phyloP scores from a whole-genome alignment of 2,797 vertebrate genomes.

The Arrhamphus sclerolepis region DNA sequence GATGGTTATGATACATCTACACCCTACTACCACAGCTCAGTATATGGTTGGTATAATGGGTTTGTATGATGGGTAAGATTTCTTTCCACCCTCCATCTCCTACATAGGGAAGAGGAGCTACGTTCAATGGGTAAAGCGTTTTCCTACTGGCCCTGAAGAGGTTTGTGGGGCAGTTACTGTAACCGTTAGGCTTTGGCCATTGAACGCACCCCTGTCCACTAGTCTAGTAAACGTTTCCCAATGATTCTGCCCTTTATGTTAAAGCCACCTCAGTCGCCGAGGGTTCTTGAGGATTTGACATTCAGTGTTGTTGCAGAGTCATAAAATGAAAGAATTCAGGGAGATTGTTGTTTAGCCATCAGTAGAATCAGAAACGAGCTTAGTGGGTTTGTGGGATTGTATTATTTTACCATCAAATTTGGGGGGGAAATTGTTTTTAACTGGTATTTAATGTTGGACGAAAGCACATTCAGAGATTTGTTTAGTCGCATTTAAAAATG shows the following conservation, averaged over 20 bases:
- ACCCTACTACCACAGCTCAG: constrained; percentile 99
- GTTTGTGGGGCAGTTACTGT: constrained; percentile 22
- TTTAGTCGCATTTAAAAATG: too few species aligned
- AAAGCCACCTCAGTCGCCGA: constrained; percentile 70
- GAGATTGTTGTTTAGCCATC: too few species aligned
- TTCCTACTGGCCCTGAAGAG: constrained; percentile 33
- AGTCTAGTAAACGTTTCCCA: constrained; percentile 69
- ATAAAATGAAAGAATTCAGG: background rate
- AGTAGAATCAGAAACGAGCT: too few species aligned
- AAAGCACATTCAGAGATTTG: too few species aligned
- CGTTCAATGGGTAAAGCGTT: constrained; percentile 76
- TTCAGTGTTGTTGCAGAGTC: too few species aligned
- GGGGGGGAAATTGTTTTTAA: too few species aligned
- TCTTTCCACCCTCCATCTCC: constrained; percentile 89
- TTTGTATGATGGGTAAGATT: constrained; percentile 99
- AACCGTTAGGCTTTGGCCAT: constrained; percentile 66
- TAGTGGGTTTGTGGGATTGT: too few species aligned
- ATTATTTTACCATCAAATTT: too few species aligned
- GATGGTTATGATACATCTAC: constrained; percentile 97
- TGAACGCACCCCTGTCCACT: constrained; percentile 75
- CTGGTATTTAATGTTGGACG: too few species aligned
- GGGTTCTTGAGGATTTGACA: too few species aligned
- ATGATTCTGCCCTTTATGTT: constrained; percentile 75
- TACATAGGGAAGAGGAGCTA: constrained; percentile 77
- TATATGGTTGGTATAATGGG: constrained; percentile 99